Evolutionary conservation across 2,113 vertebrate genomes (phyloP).

Genomic region (Clarias gariepinus): DNA sequence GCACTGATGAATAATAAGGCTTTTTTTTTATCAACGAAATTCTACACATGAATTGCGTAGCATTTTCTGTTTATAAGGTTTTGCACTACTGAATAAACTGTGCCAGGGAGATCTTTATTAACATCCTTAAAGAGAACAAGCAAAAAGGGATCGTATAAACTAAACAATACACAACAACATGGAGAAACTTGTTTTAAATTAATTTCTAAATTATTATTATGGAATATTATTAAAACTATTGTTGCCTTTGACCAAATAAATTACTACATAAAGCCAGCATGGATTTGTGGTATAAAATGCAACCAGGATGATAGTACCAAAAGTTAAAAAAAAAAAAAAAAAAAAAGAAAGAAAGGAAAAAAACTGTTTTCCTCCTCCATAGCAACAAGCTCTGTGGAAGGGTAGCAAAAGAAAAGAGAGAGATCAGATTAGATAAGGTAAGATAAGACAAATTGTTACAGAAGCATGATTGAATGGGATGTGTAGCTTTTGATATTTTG

Average conservation of each 20-base stretch:
- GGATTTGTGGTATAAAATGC: background rate
- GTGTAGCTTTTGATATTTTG: no score
- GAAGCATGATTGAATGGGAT: background rate
- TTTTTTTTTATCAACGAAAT: slow-evolving; percentile 4
- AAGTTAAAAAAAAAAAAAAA: no score
- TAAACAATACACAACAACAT: background rate
- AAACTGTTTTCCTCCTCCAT: background rate
- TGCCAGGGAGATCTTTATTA: background rate
- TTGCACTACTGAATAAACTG: background rate
- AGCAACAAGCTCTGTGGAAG: no score
- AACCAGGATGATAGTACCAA: background rate
- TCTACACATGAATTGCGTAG: background rate
- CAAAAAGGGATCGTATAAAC: background rate
- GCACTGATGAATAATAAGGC: background rate
- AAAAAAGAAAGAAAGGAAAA: no score
- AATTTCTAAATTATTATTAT: background rate
- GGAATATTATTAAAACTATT: background rate
- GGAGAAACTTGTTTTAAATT: background rate
- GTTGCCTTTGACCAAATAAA: background rate
- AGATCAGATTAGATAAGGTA: background rate
- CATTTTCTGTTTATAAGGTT: background rate
- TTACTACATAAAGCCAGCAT: background rate
- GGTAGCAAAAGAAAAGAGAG: background rate
- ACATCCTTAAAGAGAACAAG: background rate
- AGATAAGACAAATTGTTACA: background rate